Evolutionary conservation across 2,113 vertebrate species (phyloP), one percentile per base, ranked within the genome.

Genomic region (Agelaius phoeniceus): DNA sequence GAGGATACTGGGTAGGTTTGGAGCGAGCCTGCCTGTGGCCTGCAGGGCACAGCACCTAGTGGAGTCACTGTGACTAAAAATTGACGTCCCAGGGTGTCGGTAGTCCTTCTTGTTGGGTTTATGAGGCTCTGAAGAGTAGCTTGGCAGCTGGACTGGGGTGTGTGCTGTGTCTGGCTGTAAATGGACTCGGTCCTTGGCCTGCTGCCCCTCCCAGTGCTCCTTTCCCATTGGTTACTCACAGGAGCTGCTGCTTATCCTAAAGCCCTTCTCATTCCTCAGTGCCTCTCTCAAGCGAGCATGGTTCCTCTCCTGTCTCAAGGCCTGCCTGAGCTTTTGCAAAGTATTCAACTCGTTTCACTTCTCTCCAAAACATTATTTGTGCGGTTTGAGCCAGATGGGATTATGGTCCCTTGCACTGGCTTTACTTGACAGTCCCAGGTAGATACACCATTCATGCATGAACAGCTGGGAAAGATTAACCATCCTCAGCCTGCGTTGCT

Each of bases 261-360:
- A 88, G 61, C 62, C 4, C 2, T 48, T 76, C 39, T 74, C 26
- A 4, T 59, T 86, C 73, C 27, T 81, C 33, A 21, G 55, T 0
- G 0, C 46, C 9, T 55, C 27, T n/a, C 12, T 57, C 5, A 31
- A 33, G 23, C 1, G 2, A 75, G 33, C 0, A 0, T 43, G 31
- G 27, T 17, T 68, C 24, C 23, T 80, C 24, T 87, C 17, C 48
- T 44, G 33, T 18, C 72, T 67, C 26, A 49, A 71, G 62, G 63
- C 18, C 16, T 26, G 15, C 3, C 44, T 15, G 14, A 44, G 54
- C 44, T 66, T 92, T 82, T 31, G 23, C 48, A 72, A 58, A 72
- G 31, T 58, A 18, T n/a, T 55, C 5, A 15, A 26, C 27, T 39
- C 39, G 35, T 83, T 83, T 52, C 26, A 27, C 17, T 31, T 76